Evolutionary conservation across 2,888 invertebrate genomes (phyloP), one percentile per base, ranked within the genome.

Genomic region (Blastobasis lacticolella): DNA sequence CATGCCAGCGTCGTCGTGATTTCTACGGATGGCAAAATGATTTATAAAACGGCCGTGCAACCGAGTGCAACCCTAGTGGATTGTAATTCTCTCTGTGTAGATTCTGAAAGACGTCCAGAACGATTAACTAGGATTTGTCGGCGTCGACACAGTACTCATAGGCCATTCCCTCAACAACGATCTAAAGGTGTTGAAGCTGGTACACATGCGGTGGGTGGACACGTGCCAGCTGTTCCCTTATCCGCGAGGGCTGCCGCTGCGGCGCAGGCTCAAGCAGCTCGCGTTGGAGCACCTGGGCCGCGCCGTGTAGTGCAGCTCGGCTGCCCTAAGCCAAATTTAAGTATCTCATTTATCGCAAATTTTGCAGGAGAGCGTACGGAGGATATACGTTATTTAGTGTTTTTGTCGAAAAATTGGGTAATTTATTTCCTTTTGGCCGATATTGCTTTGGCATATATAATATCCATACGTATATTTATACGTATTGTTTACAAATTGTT

Each of bases 101-200:
- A 92, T 91, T 50, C 83, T 97, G 48, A 77, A 86, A 58, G 93
- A 96, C 69, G 96, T 97, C 48, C 98, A 98, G 75, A 92, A 92
- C 54, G 96, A 97, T 64, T 88, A 99, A 53, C 90, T 96, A 71
- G 91, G 92, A 58, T 91, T 97, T 57, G 91, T 97, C 56, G 91
- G 91, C 55, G 92, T 92, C 6, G 93, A 96, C 55, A 95, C 98
- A 5, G 95, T 99, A 52, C 88, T 99, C 5, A 93, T 99, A 55
- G 99, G 99, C 0, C 99, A 99, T 81, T 96, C 95, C 23, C 87
- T 99, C 60, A 98, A 99, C 67, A 97, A 96, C 74, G 99, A 99
- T 84, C 87, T 99, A 51, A 90, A 95, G 10, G 95, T 95, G 0
- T 78, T 99, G 53, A 94, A 94, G 72, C 87, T 98, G 45, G 88